Base-by-base conservation (phyloP, 2,797 vertebrate genomes). In the Zalophus californianus region DNA sequence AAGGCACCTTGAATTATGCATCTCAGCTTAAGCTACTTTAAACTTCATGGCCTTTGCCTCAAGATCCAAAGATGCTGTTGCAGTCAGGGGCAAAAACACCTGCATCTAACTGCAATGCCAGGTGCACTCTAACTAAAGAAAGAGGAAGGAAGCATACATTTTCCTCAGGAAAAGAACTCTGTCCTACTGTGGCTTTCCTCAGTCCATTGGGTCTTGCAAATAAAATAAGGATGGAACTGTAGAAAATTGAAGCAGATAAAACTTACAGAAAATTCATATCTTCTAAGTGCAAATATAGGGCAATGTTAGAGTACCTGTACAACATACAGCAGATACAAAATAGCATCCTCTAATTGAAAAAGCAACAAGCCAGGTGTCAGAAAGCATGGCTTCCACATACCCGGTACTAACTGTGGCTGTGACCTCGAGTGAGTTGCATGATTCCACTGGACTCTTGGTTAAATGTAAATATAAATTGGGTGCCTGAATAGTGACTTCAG, bases 1-100 rank as follows among this genome's bases (percentile, higher is more conserved):
- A 80, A 94, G 96, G 32, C 77, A 97, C 72, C 94, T 93, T 94
- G 86, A 56, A 8, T 94, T 97, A 90, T 78, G 86, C 27, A 96
- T 96, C 64, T 79, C 70, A 97, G 97, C 72, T 98, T 97, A 97
- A 96, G 97, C 72, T 62, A 15, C 56, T 97, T 97, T 41, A 89
- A 91, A 60, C 20, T 96, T 80, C 75, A 72, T 50, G 92, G 60
- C 8, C 35, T 97, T 96, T 93, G 44, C 96, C 77, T 97, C n/a
- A 82, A 95, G 73, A 96, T 68, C 86, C 77, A 91, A 94, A 84
- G 60, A 86, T 95, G n/a, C 3, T 2, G 20, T 73, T 29, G 48
- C 21, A 62, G 29, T 52, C 56, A 79, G 91, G 68, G 48, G 20
- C 62, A 96, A 82, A 80, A 92, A 14, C 50, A 25, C 14, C 27